Base-by-base conservation (phyloP, 2,888 invertebrate species). In the Loripinus fragilis region DNA sequence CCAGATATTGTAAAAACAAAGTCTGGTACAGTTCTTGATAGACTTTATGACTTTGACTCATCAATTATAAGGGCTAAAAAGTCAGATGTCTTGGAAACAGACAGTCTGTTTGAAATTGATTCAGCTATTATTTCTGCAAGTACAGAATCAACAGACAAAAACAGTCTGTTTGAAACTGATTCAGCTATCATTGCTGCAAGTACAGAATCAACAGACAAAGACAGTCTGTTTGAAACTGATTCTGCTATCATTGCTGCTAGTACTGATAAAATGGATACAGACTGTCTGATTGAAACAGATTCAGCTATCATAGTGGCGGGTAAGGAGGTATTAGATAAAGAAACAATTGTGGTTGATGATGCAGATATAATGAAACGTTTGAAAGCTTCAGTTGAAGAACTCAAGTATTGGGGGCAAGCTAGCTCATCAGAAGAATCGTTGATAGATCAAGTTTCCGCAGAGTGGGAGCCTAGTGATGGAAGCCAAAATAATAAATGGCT, bases 361-460 rank as follows among this genome's bases (percentile, higher is more conserved):
- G 15, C 30, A 48, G 23, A 52, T 38, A 10, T 38, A 25, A 41
- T 38, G 50, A 67, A 30, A 68, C 55, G 25, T 17, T 17, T 33
- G 33, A 41, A 74, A 28, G 60, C 17, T 20, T 10, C 25, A 60
- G 48, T 55, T 30, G 64, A 30, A 25, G 70, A 69, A 60, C n/a
- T 70, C 3, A 48, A 66, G 20, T 70, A 73, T 35, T 72, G 73
- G 70, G 55, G 66, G 30, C 38, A 77, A 17, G 12, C 20, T 8
- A 33, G 28, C 33, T 28, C 38, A 52, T 48, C 23, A 38, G 48
- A 30, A 42, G 50, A 64, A 3, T 1, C 35, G 15, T 42, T n/a
- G 41, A 25, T 33, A 48, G 60, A 67, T 33, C 17, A 15, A 38
- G 70, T 70, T 33, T 20, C 17, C 10, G 5, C 33, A 60, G 60